Evolutionary conservation across 2,797 vertebrate genomes (phyloP), one percentile per base, ranked within the genome.

Genomic region (Hyperoplus immaculatus): DNA sequence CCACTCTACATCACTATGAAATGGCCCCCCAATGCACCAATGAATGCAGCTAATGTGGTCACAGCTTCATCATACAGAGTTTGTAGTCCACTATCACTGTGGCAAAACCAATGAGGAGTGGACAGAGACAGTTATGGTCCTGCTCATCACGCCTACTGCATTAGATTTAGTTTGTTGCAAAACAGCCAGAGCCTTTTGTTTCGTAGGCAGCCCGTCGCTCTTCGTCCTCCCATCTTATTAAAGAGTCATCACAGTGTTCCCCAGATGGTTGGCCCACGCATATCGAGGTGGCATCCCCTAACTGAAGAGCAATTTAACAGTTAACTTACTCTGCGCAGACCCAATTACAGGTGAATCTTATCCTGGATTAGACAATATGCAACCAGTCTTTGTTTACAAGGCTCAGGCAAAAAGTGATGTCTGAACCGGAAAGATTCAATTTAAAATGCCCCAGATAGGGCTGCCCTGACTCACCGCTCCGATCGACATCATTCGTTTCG

Each of bases 381-480:
- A 88, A 87, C 72, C 63, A 61, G 75, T 78, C 78, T 92, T 87
- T 93, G 91, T 94, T 93, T 92, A 91, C 86, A 82, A 78, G 76
- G 65, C 79, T 73, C 66, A 70, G 74, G 69, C 56, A 81, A 76
- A 80, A 87, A 71, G 72, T 66, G 75, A 80, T 9, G 77, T 42
- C 73, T 72, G 72, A 87, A 90, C 78, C 79, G 85, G 87, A 90
- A 72, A 85, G 83, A 92, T 94, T 93, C 72, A 90, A 94, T 93
- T 93, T 92, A 81, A 80, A 57, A 86, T 66, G 69, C 49, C 45
- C 60, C 55, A 76, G 83, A 76, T 78, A 79, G 70, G 59, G 55
- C 72, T 75, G 83, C 75, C 83, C 85, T 71, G 83, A 88, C 84
- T 87, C 83, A 46, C 55, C 12, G 42, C 88, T 78, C 72, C 53